phyloP scores from a whole-genome alignment of 2,888 invertebrate genomes.

The Campoplex nolae region DNA sequence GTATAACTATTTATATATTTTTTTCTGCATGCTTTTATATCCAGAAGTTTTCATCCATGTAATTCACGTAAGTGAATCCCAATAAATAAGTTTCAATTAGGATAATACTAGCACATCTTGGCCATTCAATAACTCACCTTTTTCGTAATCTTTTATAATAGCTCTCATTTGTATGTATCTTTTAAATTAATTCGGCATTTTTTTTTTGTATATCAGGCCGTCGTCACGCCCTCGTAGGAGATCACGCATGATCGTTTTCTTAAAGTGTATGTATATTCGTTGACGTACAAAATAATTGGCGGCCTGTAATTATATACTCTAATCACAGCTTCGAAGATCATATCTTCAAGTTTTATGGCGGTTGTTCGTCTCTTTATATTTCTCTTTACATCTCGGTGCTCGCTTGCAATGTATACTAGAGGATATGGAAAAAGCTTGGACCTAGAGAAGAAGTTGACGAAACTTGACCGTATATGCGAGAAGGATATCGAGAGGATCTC shows the following conservation, averaged over 20 bases:
- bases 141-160: not conserved
- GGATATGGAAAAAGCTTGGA: conserved; percentile 28
- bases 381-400: not conserved
- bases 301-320: conserved; percentile 61
- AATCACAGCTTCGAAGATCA: conserved; percentile 59
- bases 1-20: not conserved
- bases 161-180: conserved; percentile 3
- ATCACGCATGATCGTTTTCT: conserved; percentile 25
- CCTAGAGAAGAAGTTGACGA: conserved; percentile 58
- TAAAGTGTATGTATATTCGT: conserved; percentile 35
- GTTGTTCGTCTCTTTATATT: conserved; percentile 21
- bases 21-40: not conserved
- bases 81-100: conserved; percentile 3
- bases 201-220: not conserved
- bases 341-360: conserved; percentile 27
- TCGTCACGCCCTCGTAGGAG: conserved; percentile 31
- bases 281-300: conserved; percentile 58
- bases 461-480: conserved; percentile 63
- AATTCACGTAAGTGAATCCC: not conserved
- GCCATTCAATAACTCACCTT: not conserved
- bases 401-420: conserved; percentile 16
- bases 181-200: conserved; percentile 38
- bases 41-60: not conserved
- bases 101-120: not conserved
- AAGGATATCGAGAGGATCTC: conserved; percentile 75